Evolutionary conservation across 30 jellyfish, hydroid and myxozoan genomes (phyloP).

Genomic region (Mastigias papua): DNA sequence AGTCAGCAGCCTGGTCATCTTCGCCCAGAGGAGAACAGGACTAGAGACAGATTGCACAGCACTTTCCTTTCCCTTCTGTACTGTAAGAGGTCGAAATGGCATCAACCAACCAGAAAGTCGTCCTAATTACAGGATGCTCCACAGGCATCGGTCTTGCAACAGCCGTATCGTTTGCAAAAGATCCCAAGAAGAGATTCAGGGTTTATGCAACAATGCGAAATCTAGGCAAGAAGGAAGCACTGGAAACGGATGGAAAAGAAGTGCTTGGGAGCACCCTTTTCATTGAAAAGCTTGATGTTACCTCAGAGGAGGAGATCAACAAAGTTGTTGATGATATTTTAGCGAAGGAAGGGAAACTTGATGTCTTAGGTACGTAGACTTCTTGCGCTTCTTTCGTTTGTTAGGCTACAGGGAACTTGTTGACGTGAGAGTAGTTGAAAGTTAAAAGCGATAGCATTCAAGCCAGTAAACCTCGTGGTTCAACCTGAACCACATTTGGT

Average conservation of each 20-base stretch:
- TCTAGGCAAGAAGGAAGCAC: conserved; percentile 44
- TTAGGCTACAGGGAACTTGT: no score
- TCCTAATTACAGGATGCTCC: conserved; percentile 68
- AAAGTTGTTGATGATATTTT: conserved; percentile 36
- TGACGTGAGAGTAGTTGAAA: no score
- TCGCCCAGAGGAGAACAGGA: no score
- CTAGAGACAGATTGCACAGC: no score
- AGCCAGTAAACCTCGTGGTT: no score
- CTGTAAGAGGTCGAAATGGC: conserved; percentile 27
- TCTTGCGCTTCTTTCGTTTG: no score
- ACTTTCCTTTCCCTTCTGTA: no score
- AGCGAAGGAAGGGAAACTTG: conserved; percentile 59
- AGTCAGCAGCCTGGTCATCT: no score
- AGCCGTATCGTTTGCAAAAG: conserved; percentile 69
- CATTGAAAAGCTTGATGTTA: conserved; percentile 53
- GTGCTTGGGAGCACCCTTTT: conserved; percentile 43
- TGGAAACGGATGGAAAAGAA: conserved; percentile 52
- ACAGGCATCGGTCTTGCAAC: conserved; percentile 67
- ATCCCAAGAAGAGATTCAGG: conserved; percentile 53
- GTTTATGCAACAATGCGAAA: conserved; percentile 81
- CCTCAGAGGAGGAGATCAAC: conserved; percentile 45
- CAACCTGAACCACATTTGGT: no score
- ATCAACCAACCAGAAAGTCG: conserved; percentile 44
- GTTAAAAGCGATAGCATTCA: no score
- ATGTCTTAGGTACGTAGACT: conserved; percentile 60